These are phyloP conservation scores for Hypsibius dujardini DNA, from an alignment of 1,140 invertebrate genomes.

Conservation along the genomic window DNA sequence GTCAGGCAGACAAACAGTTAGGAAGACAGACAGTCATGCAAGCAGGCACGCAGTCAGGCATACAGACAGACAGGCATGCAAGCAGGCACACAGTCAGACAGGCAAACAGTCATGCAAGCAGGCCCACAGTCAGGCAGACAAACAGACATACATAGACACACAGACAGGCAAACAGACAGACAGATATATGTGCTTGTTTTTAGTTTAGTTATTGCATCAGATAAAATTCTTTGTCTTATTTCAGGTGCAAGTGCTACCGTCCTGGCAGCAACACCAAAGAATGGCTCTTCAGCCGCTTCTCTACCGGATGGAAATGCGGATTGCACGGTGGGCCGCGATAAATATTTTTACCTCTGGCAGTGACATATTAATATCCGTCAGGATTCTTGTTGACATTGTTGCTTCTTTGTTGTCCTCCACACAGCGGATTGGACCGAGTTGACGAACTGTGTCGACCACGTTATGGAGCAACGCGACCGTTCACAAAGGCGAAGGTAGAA, in stretches of 20 bases:
- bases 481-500: slow-evolving; percentile 27
- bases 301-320: slow-evolving; percentile 95
- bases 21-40: too few relatives aligned
- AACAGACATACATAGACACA: too few relatives aligned
- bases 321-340: slow-evolving; percentile 54
- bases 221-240: not conserved
- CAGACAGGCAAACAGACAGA: too few relatives aligned
- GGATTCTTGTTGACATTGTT: not conserved
- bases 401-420: too few relatives aligned
- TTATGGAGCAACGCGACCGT: slow-evolving; percentile 40
- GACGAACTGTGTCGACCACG: slow-evolving; percentile 65
- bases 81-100: too few relatives aligned
- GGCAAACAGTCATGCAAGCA: too few relatives aligned
- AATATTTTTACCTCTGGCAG: not conserved
- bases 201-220: too few relatives aligned
- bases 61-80: too few relatives aligned
- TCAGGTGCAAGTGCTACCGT: slow-evolving; percentile 65
- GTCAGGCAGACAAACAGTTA: too few relatives aligned
- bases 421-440: slow-evolving; percentile 76
- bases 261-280: slow-evolving; percentile 56
- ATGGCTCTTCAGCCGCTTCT: slow-evolving; percentile 96
- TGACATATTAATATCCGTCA: not conserved
- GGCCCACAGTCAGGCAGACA: too few relatives aligned
- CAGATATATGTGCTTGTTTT: too few relatives aligned
- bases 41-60: too few relatives aligned